Base-by-base conservation (phyloP, 1,140 invertebrate genomes). In the Atopsyche davidsoni region DNA sequence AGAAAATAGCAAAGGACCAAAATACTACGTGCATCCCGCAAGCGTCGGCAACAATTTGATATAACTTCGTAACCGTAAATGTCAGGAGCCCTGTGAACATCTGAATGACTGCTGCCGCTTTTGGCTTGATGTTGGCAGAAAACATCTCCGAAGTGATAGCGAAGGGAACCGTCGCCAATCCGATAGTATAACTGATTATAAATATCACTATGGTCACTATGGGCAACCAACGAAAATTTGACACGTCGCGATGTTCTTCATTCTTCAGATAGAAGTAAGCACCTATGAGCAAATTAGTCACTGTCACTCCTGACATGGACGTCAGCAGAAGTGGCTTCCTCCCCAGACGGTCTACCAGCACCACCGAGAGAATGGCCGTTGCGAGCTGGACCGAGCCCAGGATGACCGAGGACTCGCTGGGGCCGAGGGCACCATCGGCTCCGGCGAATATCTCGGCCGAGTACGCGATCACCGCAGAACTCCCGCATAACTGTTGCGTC, bases 121-220 rank as follows among this genome's bases (percentile, higher is more conserved):
- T 73, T 21, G 80, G 76, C 59, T 85, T 82, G 7, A 84, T 75
- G 58, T 81, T 79, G 0, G 79, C 75, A 2, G 85, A 79, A 62
- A 88, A 87, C 53, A 87, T 68, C 68, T 89, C 86, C 24, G 84
- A 78, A 49, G 86, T 78, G 49, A 87, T 75, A 14, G 83, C 76
- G 62, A 80, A 80, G 0, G 86, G 85, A 17, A 88, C 80, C 1
- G 83, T 80, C 18, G 81, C 76, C 53, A 86, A 68, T 1, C 86
- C 86, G 22, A 86, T 64, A 35, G 76, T 78, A 63, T 83, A 89
- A 31, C 77, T 76, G 7, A 85, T 68, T 46, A 86, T 82, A 61
- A 83, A 88, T 1, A 79, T 53, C 2, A 86, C 74, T 1, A 89
- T 70, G 13, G 76, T 77, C 1, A 75, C 61, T 0, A 89, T 72